Evolutionary conservation across 30 jellyfish, hydroid and myxozoan genomes (phyloP), one percentile per base, ranked within the genome.

Genomic region (Sanderia malayensis): DNA sequence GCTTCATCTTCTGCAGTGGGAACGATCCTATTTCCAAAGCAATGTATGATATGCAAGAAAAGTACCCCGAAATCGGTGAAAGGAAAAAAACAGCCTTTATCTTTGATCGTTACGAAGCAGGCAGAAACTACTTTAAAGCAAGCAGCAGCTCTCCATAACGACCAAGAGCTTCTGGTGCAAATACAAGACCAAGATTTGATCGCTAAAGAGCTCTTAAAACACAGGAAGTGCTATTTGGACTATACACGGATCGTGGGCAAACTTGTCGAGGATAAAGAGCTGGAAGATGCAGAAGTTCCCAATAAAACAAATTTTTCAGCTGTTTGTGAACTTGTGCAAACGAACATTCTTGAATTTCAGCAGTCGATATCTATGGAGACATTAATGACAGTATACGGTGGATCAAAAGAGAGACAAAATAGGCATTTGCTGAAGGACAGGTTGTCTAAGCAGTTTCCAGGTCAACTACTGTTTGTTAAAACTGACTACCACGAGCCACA

Each of bases 341-440:
- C 18, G 11, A 1, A 44, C 3, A 2, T 46, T 29, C 32, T 46
- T 45, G 62, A 44, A 1, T 76, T 76, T 2, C 67, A 58, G 57
- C 86, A 74, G 68, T 74, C 68, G 46, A 9, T 74, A 6, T 74
- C 86, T 9, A 74, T 61, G 76, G 86, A 74, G 22, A 74, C 86
- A 8, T 2, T 74, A 0, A 53, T 53, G 83, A 53, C 25, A 2
- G 71, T 0, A 29, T 71, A 71, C 49, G 61, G 33, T 31, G 32
- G 22, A 2, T 0, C 30, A 9, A 72, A 61, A 31, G 24, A 24
- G 1, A 26, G 6, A 23, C 76, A 74, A 23, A 31, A 23, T 24
- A 4, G 63, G 23, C 6, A 71, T 4, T 47, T 23, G 64, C 73
- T 71, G 18, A 46, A 47, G 31, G 73, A 71, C 0, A 59, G 84